A percentile compares a stretch with the other conserved stretches of the same genome.
Evolutionary conservation across 2,113 vertebrate species (phyloP).

Genomic region (Podilymbus podiceps): DNA sequence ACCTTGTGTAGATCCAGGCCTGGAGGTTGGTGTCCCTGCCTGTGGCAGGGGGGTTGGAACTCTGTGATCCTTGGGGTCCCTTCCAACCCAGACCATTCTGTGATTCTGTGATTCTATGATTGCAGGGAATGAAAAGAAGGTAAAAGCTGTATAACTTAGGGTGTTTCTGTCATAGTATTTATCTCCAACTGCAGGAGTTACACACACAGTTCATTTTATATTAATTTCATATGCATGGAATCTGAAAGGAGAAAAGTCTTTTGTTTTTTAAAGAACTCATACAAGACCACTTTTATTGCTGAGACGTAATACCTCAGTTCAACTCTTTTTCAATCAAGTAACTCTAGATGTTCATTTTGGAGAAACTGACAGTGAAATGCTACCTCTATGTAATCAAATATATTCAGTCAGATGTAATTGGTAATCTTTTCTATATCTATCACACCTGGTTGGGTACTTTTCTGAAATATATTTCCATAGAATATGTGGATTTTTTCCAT

Average conservation of each 20-base stretch:
- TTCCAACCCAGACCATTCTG: too few species aligned
- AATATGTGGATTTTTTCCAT: not conserved
- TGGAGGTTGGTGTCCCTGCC: too few species aligned
- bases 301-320: not conserved
- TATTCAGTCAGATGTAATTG: constrained; percentile 6
- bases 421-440: not conserved
- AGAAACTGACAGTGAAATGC: not conserved
- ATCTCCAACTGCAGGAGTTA: not conserved
- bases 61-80: too few species aligned
- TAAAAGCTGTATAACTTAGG: not conserved
- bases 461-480: not conserved
- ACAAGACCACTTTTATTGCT: not conserved
- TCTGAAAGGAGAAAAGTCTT: not conserved
- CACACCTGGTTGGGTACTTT: constrained; percentile 12
- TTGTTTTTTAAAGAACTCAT: not conserved
- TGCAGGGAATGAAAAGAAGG: not conserved
- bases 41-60: too few species aligned
- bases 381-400: constrained; percentile 2
- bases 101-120: too few species aligned
- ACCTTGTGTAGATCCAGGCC: too few species aligned
- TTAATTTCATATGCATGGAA: not conserved
- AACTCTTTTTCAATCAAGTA: not conserved
- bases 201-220: not conserved
- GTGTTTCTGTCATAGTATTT: not conserved
- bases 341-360: not conserved